phyloP scores from a whole-genome alignment of 2,888 invertebrate species.

The Itoplectis maculator region DNA sequence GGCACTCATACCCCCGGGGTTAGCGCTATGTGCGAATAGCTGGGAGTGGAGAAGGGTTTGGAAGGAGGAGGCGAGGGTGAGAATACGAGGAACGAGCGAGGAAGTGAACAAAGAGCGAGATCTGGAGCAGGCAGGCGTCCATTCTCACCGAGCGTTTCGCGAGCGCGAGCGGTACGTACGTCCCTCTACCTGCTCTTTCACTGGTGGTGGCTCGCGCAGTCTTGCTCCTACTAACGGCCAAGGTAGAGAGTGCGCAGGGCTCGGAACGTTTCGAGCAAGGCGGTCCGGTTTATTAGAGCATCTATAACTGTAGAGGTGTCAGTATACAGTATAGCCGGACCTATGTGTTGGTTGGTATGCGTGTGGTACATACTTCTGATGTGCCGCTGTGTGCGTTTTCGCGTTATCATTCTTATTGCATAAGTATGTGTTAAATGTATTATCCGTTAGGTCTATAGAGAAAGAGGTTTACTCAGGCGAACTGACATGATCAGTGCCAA shows the following conservation, averaged over 20 bases:
- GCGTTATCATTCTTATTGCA: not conserved
- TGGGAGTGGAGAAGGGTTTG: slow-evolving; percentile 52
- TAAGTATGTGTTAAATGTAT: too few relatives aligned
- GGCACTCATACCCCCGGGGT: slow-evolving; percentile 22
- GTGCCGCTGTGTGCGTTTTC: not conserved
- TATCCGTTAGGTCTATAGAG: too few relatives aligned
- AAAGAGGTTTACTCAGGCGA: too few relatives aligned
- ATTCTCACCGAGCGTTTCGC: slow-evolving; percentile 66
- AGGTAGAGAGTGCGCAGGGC: slow-evolving; percentile 33
- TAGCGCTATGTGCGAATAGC: slow-evolving; percentile 52
- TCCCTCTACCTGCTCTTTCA: slow-evolving; percentile 63
- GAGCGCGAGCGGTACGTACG: slow-evolving; percentile 59
- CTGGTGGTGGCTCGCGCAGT: slow-evolving; percentile 26
- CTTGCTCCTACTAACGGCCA: slow-evolving; percentile 50
- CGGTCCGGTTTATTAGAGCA: slow-evolving; percentile 61
- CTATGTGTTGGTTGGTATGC: slow-evolving; percentile 1
- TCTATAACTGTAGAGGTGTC: slow-evolving; percentile 25
- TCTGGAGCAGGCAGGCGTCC: slow-evolving; percentile 69
- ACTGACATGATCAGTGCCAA: too few relatives aligned
- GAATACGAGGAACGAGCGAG: slow-evolving; percentile 62
- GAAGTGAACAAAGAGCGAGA: slow-evolving; percentile 67
- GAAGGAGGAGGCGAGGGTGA: slow-evolving; percentile 49
- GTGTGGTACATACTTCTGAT: slow-evolving; percentile 8
- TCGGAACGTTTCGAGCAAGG: slow-evolving; percentile 62
- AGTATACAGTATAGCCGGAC: slow-evolving; percentile 1